These are phyloP conservation scores for Anas platyrhynchos DNA, from an alignment of 2,113 vertebrate species.

Conservation along the genomic window DNA sequence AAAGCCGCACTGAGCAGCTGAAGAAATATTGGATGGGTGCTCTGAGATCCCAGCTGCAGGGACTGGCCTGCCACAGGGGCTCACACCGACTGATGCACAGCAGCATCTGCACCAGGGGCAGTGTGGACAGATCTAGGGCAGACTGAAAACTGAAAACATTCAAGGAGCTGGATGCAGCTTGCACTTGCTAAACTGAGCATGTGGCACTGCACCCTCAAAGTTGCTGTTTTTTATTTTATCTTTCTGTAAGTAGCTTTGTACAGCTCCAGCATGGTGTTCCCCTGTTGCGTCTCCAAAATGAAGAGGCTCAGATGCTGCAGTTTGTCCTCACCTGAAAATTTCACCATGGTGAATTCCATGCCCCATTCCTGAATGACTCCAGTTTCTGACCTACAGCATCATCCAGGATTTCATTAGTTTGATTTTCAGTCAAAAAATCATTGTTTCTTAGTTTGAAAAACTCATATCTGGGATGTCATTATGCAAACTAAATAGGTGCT, in stretches of 20 bases:
- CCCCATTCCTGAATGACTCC: accelerated
- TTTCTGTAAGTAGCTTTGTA: background rate
- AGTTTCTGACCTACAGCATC: background rate
- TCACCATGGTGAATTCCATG: background rate
- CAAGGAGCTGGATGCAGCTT: background rate
- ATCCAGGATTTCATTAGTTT: background rate
- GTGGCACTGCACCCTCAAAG: background rate
- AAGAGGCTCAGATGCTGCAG: background rate
- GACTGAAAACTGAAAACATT: background rate
- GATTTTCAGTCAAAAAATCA: background rate
- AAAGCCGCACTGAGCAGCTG: background rate
- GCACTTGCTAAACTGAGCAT: accelerated
- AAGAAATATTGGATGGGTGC: background rate
- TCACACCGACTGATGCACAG: accelerated
- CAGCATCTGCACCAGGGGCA: accelerated
- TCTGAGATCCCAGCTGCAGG: accelerated
- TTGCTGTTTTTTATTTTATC: background rate
- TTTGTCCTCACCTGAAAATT: background rate
- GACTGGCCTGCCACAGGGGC: background rate
- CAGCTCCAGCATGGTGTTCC: accelerated
- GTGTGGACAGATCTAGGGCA: background rate
- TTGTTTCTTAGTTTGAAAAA: background rate
- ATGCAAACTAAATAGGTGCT: background rate
- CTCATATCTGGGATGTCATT: background rate
- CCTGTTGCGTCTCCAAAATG: background rate